A percentile compares a stretch with the other conserved stretches of the same genome.
Evolutionary conservation across 2,797 vertebrate species (phyloP).

Genomic region (Florisuga fusca): DNA sequence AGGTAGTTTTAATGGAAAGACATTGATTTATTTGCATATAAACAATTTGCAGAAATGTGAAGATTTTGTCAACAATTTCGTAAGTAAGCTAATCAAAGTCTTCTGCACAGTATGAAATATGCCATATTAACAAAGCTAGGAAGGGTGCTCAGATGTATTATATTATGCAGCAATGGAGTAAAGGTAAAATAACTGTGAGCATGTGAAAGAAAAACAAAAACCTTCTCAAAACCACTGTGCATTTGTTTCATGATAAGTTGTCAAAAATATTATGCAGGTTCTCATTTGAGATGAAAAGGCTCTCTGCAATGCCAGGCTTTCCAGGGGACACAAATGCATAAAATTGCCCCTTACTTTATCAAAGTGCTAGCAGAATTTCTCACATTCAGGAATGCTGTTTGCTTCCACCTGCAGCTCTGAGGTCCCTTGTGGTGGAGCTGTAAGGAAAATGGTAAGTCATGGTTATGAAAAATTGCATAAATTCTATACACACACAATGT

Average conservation of each 20-base stretch:
- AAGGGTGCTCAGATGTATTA: not conserved
- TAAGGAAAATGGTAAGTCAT: not conserved
- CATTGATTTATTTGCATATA: conserved; percentile 1
- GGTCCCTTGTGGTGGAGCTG: conserved; percentile 7
- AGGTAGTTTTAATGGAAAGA: not conserved
- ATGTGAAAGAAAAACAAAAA: not conserved
- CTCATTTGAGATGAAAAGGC: conserved; percentile 14
- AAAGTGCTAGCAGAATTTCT: not conserved
- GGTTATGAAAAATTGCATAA: not conserved
- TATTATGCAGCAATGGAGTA: not conserved
- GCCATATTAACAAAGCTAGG: not conserved
- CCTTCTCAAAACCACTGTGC: not conserved
- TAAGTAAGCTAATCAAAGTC: conserved; percentile 8
- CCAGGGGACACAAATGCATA: not conserved
- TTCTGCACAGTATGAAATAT: not conserved
- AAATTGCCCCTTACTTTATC: conserved; percentile 12
- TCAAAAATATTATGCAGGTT: conserved; percentile 6
- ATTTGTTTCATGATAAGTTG: conserved; percentile 7
- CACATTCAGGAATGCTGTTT: conserved; percentile 10
- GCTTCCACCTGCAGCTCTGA: conserved; percentile 1
- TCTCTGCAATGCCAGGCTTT: not conserved
- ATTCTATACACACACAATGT: not conserved
- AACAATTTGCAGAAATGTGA: not conserved
- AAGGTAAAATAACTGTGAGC: not conserved
- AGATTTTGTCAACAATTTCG: conserved; percentile 13